Evolutionary conservation across 2,888 invertebrate species (phyloP).

Genomic region (Napeogenes sylphis): DNA sequence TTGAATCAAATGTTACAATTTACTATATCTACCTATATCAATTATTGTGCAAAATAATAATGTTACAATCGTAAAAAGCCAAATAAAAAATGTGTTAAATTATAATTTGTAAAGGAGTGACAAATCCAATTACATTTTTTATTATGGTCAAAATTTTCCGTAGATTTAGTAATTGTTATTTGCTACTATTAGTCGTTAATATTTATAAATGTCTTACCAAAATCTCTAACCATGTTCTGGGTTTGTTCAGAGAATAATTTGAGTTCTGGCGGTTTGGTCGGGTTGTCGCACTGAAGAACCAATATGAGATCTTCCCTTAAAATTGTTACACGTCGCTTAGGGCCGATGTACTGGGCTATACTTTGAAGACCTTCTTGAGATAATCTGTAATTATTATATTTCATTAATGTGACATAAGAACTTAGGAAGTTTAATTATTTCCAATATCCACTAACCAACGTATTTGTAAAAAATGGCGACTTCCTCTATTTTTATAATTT

Average conservation of each 20-base stretch:
- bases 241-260: slow-evolving; percentile 80
- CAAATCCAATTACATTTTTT: no score
- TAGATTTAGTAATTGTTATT: no score
- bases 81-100: no score
- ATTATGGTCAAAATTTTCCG: no score
- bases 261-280: slow-evolving; percentile 87
- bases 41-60: no score
- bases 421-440: not conserved
- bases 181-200: no score
- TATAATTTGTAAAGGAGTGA: no score
- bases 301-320: slow-evolving; percentile 86
- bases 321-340: slow-evolving; percentile 82
- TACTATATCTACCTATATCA: no score
- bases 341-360: slow-evolving; percentile 83
- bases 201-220: slow-evolving; percentile 76
- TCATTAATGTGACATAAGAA: not conserved
- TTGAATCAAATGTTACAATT: no score
- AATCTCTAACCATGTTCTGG: slow-evolving; percentile 81
- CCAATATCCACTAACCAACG: not conserved
- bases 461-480: no score
- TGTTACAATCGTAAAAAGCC: no score
- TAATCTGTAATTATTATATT: slow-evolving; percentile 70
- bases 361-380: slow-evolving; percentile 93
- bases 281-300: slow-evolving; percentile 88
- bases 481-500: no score